A percentile compares a stretch with the other conserved stretches of the same genome.
These are phyloP conservation scores for Vidua chalybeata DNA, from an alignment of 2,113 vertebrate genomes.

Conservation along the genomic window DNA sequence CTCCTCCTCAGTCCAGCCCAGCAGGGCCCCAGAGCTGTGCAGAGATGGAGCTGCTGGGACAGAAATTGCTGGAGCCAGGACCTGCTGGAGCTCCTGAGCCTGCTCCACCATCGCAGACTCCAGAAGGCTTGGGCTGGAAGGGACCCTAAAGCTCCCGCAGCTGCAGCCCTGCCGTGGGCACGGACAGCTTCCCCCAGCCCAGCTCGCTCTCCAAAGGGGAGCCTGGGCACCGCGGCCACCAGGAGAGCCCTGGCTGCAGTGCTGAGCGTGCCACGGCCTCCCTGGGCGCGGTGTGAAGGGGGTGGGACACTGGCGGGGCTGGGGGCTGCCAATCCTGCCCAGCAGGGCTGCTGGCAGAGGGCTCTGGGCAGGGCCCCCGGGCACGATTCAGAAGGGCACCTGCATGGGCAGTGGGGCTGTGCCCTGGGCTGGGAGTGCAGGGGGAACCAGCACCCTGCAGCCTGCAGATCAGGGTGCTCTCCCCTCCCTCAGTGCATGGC, in stretches of 20 bases:
- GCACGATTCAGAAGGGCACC: accelerated
- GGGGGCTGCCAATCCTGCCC: accelerated
- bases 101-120: not conserved
- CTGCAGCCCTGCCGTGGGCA: not conserved
- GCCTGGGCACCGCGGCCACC: accelerated
- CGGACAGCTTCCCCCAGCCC: not conserved
- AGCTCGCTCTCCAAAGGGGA: too few species aligned
- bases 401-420: accelerated
- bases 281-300: accelerated
- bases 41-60: accelerated
- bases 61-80: accelerated
- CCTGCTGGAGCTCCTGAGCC: accelerated
- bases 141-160: too few species aligned
- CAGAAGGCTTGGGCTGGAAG: too few species aligned
- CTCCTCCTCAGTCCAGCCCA: not conserved
- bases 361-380: too few species aligned
- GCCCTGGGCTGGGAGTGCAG: not conserved
- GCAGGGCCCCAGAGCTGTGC: accelerated
- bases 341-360: not conserved
- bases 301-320: not conserved
- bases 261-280: not conserved
- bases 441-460: too few species aligned
- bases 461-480: accelerated
- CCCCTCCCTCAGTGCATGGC: accelerated
- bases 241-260: not conserved